Evolutionary conservation across 2,888 invertebrate species (phyloP).

Genomic region (Acanthosoma haemorrhoidale): DNA sequence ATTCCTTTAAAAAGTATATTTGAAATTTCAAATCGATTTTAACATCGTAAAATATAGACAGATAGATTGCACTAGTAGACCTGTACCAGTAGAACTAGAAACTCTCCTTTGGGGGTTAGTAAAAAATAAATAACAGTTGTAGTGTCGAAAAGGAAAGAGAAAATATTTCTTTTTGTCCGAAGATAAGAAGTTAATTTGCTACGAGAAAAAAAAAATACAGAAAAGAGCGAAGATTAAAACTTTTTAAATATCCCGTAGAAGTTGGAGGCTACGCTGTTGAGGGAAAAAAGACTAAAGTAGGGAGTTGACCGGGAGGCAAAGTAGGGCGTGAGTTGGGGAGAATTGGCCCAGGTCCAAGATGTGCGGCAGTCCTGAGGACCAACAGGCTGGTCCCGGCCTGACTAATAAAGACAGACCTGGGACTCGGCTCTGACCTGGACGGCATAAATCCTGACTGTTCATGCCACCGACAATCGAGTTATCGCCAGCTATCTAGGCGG

Average conservation of each 20-base stretch:
- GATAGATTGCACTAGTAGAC: too few species aligned
- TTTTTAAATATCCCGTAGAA: neutral
- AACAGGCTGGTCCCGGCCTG: neutral
- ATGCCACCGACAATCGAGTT: neutral
- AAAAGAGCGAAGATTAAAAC: neutral
- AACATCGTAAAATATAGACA: too few species aligned
- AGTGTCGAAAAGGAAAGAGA: too few species aligned
- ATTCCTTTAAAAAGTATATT: too few species aligned
- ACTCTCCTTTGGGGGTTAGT: too few species aligned
- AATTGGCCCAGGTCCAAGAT: neutral
- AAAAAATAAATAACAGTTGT: too few species aligned
- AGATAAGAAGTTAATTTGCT: neutral
- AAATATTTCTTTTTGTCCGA: too few species aligned
- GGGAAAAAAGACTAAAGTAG: neutral
- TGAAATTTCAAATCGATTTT: too few species aligned
- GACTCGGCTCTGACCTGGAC: neutral
- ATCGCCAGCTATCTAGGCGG: neutral
- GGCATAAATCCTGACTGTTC: too few species aligned
- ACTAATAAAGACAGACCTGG: constrained; percentile 1
- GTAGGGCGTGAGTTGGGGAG: neutral
- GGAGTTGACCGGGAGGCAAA: neutral
- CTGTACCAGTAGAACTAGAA: too few species aligned
- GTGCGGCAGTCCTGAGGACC: neutral
- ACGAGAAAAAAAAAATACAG: neutral
- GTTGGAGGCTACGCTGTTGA: neutral